These are phyloP conservation scores for Sapayoa aenigma DNA, from an alignment of 2,113 vertebrate species.

Conservation along the genomic window DNA sequence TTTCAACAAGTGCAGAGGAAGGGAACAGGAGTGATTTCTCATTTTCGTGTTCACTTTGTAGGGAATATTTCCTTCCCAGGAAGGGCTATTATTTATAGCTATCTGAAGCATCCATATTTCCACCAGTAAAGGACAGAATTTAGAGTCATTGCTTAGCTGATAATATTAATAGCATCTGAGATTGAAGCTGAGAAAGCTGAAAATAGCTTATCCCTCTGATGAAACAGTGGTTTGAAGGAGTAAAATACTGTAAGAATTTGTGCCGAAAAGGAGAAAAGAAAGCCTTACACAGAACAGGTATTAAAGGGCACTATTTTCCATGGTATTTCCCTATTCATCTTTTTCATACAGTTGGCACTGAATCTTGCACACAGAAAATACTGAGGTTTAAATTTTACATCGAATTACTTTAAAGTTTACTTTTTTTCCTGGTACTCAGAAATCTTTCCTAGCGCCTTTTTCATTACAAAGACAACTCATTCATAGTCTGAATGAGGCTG, in stretches of 20 bases:
- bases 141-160: background rate
- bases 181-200: slow-evolving; percentile 3
- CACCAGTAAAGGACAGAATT: background rate
- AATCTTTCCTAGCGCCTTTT: background rate
- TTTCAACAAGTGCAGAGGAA: background rate
- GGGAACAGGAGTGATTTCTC: background rate
- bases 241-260: background rate
- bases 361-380: background rate
- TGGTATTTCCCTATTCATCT: background rate
- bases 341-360: background rate
- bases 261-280: background rate
- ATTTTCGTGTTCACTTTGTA: background rate
- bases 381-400: background rate
- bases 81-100: background rate
- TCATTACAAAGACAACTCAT: background rate
- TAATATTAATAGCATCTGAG: slow-evolving; percentile 24
- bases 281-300: background rate
- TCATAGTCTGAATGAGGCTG: background rate
- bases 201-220: background rate
- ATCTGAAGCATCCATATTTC: background rate
- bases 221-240: background rate
- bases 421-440: background rate
- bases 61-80: background rate
- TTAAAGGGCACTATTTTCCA: background rate
- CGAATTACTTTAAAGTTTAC: background rate